phyloP scores from a whole-genome alignment of 1,140 invertebrate genomes.

The Papilio xuthus region DNA sequence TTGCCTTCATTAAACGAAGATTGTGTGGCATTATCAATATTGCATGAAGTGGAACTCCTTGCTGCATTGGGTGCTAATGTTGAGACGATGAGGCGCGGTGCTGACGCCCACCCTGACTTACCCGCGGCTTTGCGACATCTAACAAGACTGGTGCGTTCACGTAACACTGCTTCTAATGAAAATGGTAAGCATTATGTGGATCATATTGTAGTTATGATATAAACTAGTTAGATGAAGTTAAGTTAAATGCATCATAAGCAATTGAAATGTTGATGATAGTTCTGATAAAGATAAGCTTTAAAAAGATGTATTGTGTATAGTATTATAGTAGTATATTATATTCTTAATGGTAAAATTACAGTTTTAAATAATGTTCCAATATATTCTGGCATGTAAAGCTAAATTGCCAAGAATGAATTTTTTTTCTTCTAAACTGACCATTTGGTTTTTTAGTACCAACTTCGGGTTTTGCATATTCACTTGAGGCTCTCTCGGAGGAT shows the following conservation, averaged over 20 bases:
- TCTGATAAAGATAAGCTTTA: no score
- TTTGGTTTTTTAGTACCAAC: slow-evolving; percentile 55
- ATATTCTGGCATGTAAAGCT: no score
- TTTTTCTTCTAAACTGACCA: no score
- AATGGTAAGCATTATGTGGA: slow-evolving; percentile 50
- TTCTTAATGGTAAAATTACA: no score
- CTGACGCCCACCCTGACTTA: slow-evolving; percentile 66
- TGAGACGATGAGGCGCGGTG: slow-evolving; percentile 71
- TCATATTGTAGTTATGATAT: neutral
- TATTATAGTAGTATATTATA: no score
- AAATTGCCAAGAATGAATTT: no score
- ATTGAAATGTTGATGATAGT: no score
- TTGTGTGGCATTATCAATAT: slow-evolving; percentile 69
- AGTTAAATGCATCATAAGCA: no score
- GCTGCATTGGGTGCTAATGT: slow-evolving; percentile 72
- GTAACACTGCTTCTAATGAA: slow-evolving; percentile 56
- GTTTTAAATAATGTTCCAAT: no score
- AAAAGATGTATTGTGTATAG: no score
- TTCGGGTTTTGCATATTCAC: slow-evolving; percentile 74
- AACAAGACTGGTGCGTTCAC: slow-evolving; percentile 57
- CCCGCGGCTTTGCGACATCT: slow-evolving; percentile 65
- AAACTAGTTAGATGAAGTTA: no score
- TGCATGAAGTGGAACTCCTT: slow-evolving; percentile 73
- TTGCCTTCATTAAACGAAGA: slow-evolving; percentile 68
- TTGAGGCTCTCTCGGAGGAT: slow-evolving; percentile 73